Evolutionary conservation across 1,140 invertebrate species (phyloP), one percentile per base, ranked within the genome.

Genomic region (Drosophila busckii): DNA sequence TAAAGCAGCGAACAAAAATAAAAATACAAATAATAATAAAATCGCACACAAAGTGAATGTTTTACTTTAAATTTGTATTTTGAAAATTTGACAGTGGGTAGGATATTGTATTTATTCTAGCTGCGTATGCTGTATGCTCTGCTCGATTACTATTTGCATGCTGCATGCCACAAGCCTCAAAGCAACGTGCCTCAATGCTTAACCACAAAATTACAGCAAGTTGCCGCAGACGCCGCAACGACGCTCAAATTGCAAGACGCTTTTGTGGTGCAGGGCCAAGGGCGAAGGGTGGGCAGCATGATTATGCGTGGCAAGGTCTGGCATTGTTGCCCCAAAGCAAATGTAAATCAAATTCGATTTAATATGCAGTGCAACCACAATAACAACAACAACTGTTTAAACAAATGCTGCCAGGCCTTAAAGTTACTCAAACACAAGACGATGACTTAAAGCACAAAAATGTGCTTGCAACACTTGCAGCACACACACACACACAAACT

Each of bases 331-430:
- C n/a, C n/a, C 31, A 37, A 16, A 44, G 53, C 55, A 52, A 80
- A 78, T 80, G 62, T 53, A 78, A 78, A 78, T 78, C 73, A 53
- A 76, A 78, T 78, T 71, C 80, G 66, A 73, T 78, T 78, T 78
- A 78, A 78, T 78, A 82, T 78, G 69, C 75, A 56, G 25, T 42
- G 46, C 31, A 53, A 78, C 73, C 73, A 48, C 73, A 78, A 68
- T 50, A 59, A 78, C n/a, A n/a, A n/a, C n/a, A n/a, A n/a, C n/a
- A n/a, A n/a, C n/a, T n/a, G n/a, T n/a, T n/a, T n/a, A n/a, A n/a
- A n/a, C n/a, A n/a, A n/a, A n/a, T n/a, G n/a, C n/a, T n/a, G n/a
- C n/a, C n/a, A n/a, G n/a, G n/a, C n/a, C n/a, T n/a, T n/a, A n/a
- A n/a, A n/a, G n/a, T n/a, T n/a, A n/a, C n/a, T n/a, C n/a, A n/a